Evolutionary conservation across 2,797 vertebrate genomes (phyloP).

Genomic region (Gallirallus australis): DNA sequence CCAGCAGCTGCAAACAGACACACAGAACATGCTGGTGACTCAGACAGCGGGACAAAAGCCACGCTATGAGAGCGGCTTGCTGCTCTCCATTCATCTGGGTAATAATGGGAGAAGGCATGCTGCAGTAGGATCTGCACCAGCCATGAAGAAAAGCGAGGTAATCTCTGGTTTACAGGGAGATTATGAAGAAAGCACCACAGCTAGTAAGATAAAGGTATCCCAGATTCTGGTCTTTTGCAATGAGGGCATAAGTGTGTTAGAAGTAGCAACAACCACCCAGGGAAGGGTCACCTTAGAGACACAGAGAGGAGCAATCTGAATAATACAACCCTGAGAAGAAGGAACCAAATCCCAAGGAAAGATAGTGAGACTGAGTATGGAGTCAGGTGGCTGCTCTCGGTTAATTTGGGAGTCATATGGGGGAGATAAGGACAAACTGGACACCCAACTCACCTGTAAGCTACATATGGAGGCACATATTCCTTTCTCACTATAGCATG

Average conservation of each 20-base stretch:
- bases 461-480: neutral
- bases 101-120: neutral
- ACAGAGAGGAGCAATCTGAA: neutral
- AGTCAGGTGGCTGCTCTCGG: neutral
- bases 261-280: neutral
- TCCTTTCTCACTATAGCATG: neutral
- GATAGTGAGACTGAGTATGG: neutral
- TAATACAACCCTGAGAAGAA: neutral
- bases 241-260: neutral
- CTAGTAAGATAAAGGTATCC: neutral
- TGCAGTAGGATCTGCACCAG: neutral
- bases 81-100: neutral
- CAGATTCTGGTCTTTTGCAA: neutral
- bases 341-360: neutral
- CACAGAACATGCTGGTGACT: neutral
- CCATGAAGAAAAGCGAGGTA: neutral
- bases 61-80: neutral
- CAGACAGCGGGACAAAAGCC: neutral
- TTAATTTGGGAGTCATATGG: neutral
- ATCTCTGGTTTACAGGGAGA: neutral
- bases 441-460: neutral
- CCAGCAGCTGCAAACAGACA: constrained; percentile 45
- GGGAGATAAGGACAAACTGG: neutral
- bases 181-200: neutral
- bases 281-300: neutral